Evolutionary conservation across 2,888 invertebrate species (phyloP).

Genomic region (Mamestra brassicae): DNA sequence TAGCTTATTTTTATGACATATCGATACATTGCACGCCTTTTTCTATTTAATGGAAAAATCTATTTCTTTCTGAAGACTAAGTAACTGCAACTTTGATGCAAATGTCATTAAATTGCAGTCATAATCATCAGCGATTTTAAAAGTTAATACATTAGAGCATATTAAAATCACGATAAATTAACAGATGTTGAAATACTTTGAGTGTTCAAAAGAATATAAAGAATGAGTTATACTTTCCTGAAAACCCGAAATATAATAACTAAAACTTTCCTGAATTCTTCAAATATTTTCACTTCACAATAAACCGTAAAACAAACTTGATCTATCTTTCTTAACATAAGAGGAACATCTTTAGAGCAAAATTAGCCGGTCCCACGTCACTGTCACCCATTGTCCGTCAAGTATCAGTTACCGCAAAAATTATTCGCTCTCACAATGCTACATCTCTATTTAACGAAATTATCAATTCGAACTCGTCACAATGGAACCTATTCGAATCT

Average conservation of each 20-base stretch:
- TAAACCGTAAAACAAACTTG: slow-evolving; percentile 33
- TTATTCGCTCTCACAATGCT: slow-evolving; percentile 84
- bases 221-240: not conserved
- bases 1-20: slow-evolving; percentile 25
- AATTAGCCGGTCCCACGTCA: slow-evolving; percentile 80
- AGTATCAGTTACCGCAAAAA: slow-evolving; percentile 90
- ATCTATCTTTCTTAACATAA: slow-evolving; percentile 21
- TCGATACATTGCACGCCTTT: slow-evolving; percentile 12
- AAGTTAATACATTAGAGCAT: too few relatives aligned
- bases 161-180: not conserved
- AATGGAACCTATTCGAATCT: slow-evolving; percentile 69
- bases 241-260: not conserved
- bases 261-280: not conserved
- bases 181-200: too few relatives aligned
- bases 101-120: not conserved
- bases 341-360: slow-evolving; percentile 66
- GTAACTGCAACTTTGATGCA: too few relatives aligned
- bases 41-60: not conserved
- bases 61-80: not conserved
- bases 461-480: slow-evolving; percentile 76
- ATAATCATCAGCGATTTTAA: not conserved
- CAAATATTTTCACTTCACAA: not conserved
- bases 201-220: too few relatives aligned
- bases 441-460: slow-evolving; percentile 89
- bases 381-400: slow-evolving; percentile 83